Percentiles rank a stretch among this genome's conserved stretches.
Evolutionary conservation across 2,113 vertebrate species (phyloP).

Genomic region (Pavo muticus): DNA sequence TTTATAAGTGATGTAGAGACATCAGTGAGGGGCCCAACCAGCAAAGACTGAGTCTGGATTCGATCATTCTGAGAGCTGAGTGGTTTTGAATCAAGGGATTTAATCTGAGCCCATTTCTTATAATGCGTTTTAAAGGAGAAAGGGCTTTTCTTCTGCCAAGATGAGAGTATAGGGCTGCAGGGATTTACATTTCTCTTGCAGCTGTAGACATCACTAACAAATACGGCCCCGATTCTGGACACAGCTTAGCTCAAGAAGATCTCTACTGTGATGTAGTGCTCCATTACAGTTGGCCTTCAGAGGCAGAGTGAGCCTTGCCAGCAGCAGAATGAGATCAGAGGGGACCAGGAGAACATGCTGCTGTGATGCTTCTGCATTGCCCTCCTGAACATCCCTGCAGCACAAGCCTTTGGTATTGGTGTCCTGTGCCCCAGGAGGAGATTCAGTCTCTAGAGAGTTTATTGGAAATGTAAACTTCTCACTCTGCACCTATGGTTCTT

Average conservation of each 20-base stretch:
- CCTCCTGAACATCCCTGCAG: neutral
- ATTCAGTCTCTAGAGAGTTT: neutral
- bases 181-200: conserved; percentile 57
- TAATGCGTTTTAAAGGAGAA: conserved; percentile 60
- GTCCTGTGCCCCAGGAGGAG: neutral
- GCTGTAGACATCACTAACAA: conserved; percentile 28
- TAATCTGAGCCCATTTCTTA: conserved; percentile 18
- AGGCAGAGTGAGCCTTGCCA: neutral
- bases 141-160: conserved; percentile 57
- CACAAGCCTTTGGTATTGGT: fast-evolving
- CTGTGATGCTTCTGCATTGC: neutral
- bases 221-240: conserved; percentile 18
- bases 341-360: neutral
- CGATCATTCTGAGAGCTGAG: conserved; percentile 17
- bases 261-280: neutral
- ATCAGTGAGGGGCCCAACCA: conserved; percentile 19
- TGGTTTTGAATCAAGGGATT: conserved; percentile 15
- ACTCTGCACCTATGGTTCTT: fast-evolving
- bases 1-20: conserved; percentile 3
- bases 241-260: neutral
- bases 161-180: conserved; percentile 6
- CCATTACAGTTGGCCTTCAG: neutral
- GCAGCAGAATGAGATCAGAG: neutral
- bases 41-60: conserved; percentile 32
- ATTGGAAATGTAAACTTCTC: neutral